Evolutionary conservation across 2,888 invertebrate genomes (phyloP), one percentile per base, ranked within the genome.

Genomic region (Cephus nigrinus): DNA sequence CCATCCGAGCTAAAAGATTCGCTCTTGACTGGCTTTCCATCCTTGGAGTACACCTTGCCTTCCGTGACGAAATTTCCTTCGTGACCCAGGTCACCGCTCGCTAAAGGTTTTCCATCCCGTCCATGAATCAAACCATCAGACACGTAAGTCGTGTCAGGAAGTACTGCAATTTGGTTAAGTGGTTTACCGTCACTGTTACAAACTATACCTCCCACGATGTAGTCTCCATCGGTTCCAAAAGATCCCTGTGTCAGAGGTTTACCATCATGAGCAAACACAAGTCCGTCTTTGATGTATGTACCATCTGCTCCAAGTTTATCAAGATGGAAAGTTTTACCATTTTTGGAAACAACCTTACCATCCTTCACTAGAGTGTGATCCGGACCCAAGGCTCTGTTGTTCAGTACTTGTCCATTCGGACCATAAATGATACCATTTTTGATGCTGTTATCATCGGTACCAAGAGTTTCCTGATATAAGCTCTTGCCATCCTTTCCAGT

Each of bases 1-100:
- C 90, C 90, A 73, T 91, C 91, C 0, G 90, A 91, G 80, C 85
- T 87, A 79, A 91, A 91, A 0, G 86, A 84, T 33, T 90, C 90
- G 40, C 87, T 88, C 77, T 90, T 91, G 5, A 90, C 86, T 1
- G 87, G 86, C 82, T 89, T 91, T 1, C 90, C 90, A 36, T 91
- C 90, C 75, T 90, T 91, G 0, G 87, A 82, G 35, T 87, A 85
- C 31, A 91, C 85, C 79, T 90, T 91, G 15, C 91, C 91, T 4
- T 90, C 90, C 2, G 84, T 82, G 23, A 91, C 83, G 73, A 85
- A 86, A 76, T 89, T 80, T 11, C 89, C 89, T 12, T 91, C 91
- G 73, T 85, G 84, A 11, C 91, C 91, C 23, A 91, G 81, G 34
- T 85, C 85, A 12, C 91, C 91, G 68, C 83, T 86, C 4, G 86